Conservation (phyloP, 2,113 vertebrate genomes). For the Pseudonaja textilis region DNA sequence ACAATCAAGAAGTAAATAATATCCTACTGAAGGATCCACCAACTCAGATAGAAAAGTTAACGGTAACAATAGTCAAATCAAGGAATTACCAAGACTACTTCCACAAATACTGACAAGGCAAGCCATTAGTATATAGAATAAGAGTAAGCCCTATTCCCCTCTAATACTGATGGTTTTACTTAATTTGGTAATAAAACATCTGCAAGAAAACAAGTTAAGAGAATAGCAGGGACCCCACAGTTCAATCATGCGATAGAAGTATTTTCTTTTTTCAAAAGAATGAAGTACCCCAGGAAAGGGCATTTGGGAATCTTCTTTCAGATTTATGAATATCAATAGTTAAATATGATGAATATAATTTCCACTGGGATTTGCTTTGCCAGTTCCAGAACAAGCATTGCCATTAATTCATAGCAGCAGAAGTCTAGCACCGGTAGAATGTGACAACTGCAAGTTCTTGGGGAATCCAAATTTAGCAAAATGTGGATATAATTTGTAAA, state of each 20-base stretch:
- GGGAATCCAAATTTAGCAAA: slow-evolving; percentile 6
- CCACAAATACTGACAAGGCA: not conserved
- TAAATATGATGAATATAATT: not conserved
- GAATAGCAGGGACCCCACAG: not conserved
- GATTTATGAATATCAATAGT: not conserved
- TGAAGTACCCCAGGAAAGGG: not conserved
- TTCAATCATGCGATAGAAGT: not conserved
- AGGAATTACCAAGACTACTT: not conserved
- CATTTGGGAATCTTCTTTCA: not conserved
- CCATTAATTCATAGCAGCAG: not conserved
- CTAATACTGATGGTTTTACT: not conserved
- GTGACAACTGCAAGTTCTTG: slow-evolving; percentile 1
- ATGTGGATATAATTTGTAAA: not conserved
- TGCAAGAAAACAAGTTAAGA: not conserved
- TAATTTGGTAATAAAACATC: not conserved
- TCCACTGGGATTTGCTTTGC: not conserved
- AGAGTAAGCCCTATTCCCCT: not conserved
- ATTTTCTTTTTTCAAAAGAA: not conserved
- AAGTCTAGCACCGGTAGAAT: not conserved
- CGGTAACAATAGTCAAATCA: not conserved
- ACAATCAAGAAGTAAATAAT: not conserved
- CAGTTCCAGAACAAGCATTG: not conserved
- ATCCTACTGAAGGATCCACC: not conserved
- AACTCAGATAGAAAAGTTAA: not conserved
- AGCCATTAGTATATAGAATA: not conserved